Conservation (phyloP, 2,113 vertebrate species). For the Scomber scombrus region DNA sequence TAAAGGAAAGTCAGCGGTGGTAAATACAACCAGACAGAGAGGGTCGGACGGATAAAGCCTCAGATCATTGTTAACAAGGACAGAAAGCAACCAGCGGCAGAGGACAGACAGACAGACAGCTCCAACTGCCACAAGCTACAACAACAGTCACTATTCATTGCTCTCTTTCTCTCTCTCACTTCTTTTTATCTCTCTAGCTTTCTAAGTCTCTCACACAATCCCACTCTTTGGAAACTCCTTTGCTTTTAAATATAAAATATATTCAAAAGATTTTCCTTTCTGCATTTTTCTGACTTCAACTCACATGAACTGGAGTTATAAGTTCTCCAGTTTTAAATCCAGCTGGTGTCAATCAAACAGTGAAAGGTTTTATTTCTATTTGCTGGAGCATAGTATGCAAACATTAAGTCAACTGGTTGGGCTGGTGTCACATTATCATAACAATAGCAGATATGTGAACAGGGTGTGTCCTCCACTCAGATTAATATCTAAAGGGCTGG, state of each 20-base stretch:
- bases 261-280: too few relatives aligned
- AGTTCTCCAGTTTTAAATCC: too few relatives aligned
- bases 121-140: slow-evolving; percentile 9
- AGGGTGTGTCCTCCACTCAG: slow-evolving; percentile 14
- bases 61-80: slow-evolving; percentile 36
- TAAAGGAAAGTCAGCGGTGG: background rate
- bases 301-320: too few relatives aligned
- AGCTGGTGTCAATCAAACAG: too few relatives aligned
- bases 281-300: too few relatives aligned
- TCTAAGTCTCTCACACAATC: background rate
- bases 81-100: background rate
- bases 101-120: slow-evolving; percentile 1
- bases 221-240: background rate
- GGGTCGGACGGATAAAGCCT: slow-evolving; percentile 26
- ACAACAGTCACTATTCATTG: slow-evolving; percentile 27
- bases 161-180: background rate
- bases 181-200: background rate
- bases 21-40: slow-evolving; percentile 10
- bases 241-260: too few relatives aligned
- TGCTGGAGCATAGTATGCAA: background rate
- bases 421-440: background rate
- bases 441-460: background rate
- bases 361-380: too few relatives aligned
- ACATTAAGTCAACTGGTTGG: slow-evolving; percentile 8
- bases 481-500: rapidly evolving